Base-by-base conservation (phyloP, 2,797 vertebrate genomes). In the Fundulus diaphanus region DNA sequence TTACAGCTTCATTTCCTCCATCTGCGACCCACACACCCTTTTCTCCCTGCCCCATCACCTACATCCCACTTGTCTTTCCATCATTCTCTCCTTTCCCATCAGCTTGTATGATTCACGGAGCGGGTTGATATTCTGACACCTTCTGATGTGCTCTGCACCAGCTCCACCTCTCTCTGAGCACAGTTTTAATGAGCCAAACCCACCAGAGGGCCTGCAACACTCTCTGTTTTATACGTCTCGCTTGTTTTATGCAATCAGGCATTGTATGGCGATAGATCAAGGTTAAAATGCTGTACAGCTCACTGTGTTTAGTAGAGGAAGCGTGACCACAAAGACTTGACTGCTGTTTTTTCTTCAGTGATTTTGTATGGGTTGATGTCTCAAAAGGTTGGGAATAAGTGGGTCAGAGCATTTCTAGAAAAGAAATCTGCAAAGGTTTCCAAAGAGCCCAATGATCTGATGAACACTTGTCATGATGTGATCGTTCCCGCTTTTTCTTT, bases 1-100 rank as follows among this genome's bases (percentile, higher is more conserved):
- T 78, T 88, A 74, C 74, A 61, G 90, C 84, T 87, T 85, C 74
- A 85, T 90, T 90, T 89, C 83, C 82, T 70, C 74, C 81, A 59
- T 66, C 82, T 76, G 77, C 86, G 82, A 89, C 89, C 87, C 88
- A 78, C 84, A 74, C 57, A 9, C 20, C 63, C 72, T 72, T 70
- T 81, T 84, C 84, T 74, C 44, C 69, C 72, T 78, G 71, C 72
- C 73, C 85, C 87, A 82, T 86, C 88, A 70, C 80, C 82, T 78
- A 37, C 83, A 66, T 79, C 76, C 77, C 68, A 61, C 81, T 74
- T 71, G 33, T 70, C 74, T 77, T 69, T 68, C 73, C 69, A 18
- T 54, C 73, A 68, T 61, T 78, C 78, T 69, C 73, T 65, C 78
- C 72, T 49, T 52, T 54, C 48, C 48, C 82, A 40, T 68, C 77